A percentile compares a stretch with the other conserved stretches of the same genome.
phyloP scores from a whole-genome alignment of 2,797 vertebrate species.

The Caiman crocodilus region DNA sequence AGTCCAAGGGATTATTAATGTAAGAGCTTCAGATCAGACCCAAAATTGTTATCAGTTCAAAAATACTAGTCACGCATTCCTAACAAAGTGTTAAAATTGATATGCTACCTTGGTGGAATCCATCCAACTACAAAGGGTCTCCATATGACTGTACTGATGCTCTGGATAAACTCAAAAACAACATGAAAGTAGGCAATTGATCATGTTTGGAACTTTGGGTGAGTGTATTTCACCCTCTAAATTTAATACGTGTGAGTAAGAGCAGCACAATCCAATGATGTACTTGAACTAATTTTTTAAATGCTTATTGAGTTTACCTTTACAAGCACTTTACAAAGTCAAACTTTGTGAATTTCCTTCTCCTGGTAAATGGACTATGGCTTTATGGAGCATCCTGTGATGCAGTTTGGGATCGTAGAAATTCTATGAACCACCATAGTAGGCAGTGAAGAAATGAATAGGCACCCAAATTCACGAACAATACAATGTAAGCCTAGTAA shows the following conservation, averaged over 20 bases:
- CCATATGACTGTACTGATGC: neutral
- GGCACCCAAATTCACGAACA: conserved; percentile 2
- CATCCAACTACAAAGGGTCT: neutral
- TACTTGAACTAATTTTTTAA: neutral
- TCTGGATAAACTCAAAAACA: neutral
- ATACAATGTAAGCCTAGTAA: neutral
- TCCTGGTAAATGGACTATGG: neutral
- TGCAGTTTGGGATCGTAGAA: neutral
- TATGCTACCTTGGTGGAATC: neutral
- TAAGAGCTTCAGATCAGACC: neutral
- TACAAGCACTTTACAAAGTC: neutral
- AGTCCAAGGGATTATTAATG: neutral
- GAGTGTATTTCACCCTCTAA: neutral
- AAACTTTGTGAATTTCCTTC: neutral
- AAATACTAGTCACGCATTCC: neutral
- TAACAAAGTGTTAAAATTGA: neutral
- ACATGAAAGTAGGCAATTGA: neutral
- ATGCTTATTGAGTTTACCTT: neutral
- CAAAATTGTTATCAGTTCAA: neutral
- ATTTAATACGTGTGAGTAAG: neutral
- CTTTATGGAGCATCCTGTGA: neutral
- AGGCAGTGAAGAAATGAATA: neutral
- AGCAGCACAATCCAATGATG: neutral
- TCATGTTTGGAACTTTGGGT: neutral
- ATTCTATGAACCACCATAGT: neutral